phyloP scores from a whole-genome alignment of 2,888 invertebrate genomes.

The Drosophila limbata region DNA sequence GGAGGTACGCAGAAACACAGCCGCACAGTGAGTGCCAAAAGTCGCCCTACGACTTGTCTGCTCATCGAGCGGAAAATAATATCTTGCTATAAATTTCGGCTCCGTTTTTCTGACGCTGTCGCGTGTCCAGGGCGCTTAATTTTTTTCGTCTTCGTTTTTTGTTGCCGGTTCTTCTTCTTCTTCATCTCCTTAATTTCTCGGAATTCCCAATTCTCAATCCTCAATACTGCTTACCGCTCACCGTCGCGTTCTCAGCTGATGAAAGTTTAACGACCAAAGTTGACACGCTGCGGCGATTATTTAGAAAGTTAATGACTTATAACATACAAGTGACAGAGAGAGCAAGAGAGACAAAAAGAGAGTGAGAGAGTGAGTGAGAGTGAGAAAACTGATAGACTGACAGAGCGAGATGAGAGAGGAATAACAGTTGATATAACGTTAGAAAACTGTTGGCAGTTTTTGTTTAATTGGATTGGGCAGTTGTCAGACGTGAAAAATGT shows the following conservation, averaged over 20 bases:
- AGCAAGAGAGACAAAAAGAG: conserved; percentile 12
- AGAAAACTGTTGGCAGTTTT: conserved; percentile 58
- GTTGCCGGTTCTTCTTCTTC: conserved; percentile 16
- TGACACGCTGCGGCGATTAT: conserved; percentile 82
- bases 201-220: conserved; percentile 41
- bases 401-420: neutral
- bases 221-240: conserved; percentile 33
- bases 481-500: conserved; percentile 63
- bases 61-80: conserved; percentile 82
- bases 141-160: conserved; percentile 49
- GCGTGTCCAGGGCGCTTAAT: conserved; percentile 60
- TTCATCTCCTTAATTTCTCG: conserved; percentile 13
- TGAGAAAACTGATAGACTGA: conserved; percentile 2
- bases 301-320: conserved; percentile 82
- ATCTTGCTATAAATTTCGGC: conserved; percentile 79
- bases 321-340: conserved; percentile 61
- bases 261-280: conserved; percentile 82
- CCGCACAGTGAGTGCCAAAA: conserved; percentile 74
- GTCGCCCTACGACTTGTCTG: conserved; percentile 81
- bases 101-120: conserved; percentile 58
- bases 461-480: conserved; percentile 66
- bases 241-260: conserved; percentile 66
- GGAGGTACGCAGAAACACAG: conserved; percentile 19
- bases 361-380: conserved; percentile 1
- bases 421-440: conserved; percentile 52